Base-by-base conservation (phyloP, 2,113 vertebrate genomes). In the Sylvilagus bachmani region DNA sequence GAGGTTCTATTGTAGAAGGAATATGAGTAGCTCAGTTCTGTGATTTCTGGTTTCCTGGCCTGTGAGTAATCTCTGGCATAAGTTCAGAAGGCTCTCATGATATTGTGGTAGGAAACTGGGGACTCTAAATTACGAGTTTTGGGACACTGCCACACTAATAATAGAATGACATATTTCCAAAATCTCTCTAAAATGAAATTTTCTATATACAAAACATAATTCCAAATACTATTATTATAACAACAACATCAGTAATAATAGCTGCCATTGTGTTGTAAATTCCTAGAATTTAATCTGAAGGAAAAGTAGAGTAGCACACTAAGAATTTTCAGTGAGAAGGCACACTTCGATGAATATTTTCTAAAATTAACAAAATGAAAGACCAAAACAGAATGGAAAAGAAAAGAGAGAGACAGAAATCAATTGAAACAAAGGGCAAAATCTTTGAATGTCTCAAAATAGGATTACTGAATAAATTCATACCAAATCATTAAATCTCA, bases 311-410 rank as follows among this genome's bases (percentile, higher is more conserved):
- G 8, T 8, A 31, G 21, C 9, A 53, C 24, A 74, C 21, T 66
- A 61, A 8, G 24, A 79, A 13, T 75, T 36, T 91, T 61, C n/a
- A 44, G 5, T 16, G 19, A 7, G 10, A 81, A 71, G 61, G 5
- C 31, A 55, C 93, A 55, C 49, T 24, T 62, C 44, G 94, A n/a
- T 49, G 55, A 81, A 24, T 31, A n/a, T 85, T 90, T 87, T 36
- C 14, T 29, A 82, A 69, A 69, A 89, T 1, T 22, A 89, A 55
- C 62, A 85, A 93, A 79, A 64, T 49, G 0, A 62, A 67, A 83
- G 19, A n/a, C 24, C 17, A 22, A 81, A 53, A 74, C 73, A 29
- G 14, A 87, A 53, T 73, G 31, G 12, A 7, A 33, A 36, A 22
- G 10, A 49, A 38, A 27, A 7, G 2, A 51, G 6, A 82, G 27